These are phyloP conservation scores for Mesocentrotus franciscanus DNA, from an alignment of 53 echinoderm and acorn worm species.

Conservation along the genomic window DNA sequence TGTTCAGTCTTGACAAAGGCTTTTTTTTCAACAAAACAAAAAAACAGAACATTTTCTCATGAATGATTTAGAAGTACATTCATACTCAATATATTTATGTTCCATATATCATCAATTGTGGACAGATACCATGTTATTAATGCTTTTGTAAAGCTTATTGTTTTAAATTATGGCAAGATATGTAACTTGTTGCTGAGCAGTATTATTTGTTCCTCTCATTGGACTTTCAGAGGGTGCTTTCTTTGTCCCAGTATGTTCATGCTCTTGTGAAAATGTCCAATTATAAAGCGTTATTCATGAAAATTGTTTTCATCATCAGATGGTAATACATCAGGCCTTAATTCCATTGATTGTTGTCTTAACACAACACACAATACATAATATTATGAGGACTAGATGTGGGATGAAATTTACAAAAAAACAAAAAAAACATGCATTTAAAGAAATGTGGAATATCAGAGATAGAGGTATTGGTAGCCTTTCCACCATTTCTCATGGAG, in stretches of 20 bases:
- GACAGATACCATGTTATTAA: background rate
- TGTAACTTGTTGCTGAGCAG: slow-evolving; percentile 44
- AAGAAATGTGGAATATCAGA: too few species aligned
- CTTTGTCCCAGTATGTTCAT: slow-evolving; percentile 27
- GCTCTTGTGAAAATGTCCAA: background rate
- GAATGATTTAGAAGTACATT: background rate
- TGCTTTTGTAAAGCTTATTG: background rate
- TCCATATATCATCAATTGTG: background rate
- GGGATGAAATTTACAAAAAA: background rate
- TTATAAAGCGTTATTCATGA: background rate
- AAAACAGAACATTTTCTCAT: background rate
- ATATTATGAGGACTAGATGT: background rate
- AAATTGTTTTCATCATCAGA: background rate
- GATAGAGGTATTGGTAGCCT: too few species aligned
- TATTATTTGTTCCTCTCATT: slow-evolving; percentile 51
- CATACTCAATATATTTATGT: background rate
- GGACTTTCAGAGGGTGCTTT: slow-evolving; percentile 68
- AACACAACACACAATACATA: background rate
- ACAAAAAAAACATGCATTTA: too few species aligned
- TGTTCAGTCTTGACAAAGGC: background rate
- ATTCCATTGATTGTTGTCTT: background rate
- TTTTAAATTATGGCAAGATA: background rate
- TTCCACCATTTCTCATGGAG: background rate
- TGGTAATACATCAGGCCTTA: background rate
- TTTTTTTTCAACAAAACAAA: background rate